Conservation (phyloP, 2,797 vertebrate genomes). For the Enteromius paludinosus region DNA sequence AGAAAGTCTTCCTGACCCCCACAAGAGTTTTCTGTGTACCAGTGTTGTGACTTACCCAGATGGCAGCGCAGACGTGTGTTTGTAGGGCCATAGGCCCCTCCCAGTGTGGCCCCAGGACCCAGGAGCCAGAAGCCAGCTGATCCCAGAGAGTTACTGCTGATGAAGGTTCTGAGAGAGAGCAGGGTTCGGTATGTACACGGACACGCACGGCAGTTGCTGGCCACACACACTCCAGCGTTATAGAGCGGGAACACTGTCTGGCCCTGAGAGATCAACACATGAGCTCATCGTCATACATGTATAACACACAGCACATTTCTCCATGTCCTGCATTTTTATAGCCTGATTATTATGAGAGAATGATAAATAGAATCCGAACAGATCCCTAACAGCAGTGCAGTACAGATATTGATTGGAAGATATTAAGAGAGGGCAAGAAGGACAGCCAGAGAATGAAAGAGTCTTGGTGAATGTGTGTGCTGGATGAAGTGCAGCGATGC, state of each 20-base stretch:
- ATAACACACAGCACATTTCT: not conserved
- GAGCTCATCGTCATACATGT: not conserved
- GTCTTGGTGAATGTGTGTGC: not conserved
- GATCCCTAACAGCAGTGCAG: slow-evolving; percentile 38
- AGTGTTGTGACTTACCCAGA: slow-evolving; percentile 77
- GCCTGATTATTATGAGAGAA: slow-evolving; percentile 16
- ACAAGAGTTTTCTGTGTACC: not conserved
- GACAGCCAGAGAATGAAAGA: slow-evolving; percentile 5
- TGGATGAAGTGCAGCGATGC: not conserved
- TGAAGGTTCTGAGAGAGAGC: slow-evolving; percentile 85
- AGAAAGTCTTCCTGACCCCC: not conserved
- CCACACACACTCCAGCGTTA: slow-evolving; percentile 82
- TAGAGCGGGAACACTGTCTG: slow-evolving; percentile 85
- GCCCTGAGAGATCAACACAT: slow-evolving; percentile 68
- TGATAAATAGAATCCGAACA: slow-evolving; percentile 24
- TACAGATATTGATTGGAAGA: slow-evolving; percentile 49
- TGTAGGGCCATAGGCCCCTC: slow-evolving; percentile 85
- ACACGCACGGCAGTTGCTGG: slow-evolving; percentile 84
- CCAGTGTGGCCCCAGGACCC: slow-evolving; percentile 83
- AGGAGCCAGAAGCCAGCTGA: slow-evolving; percentile 87
- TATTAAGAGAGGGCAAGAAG: slow-evolving; percentile 19
- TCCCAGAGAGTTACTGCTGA: slow-evolving; percentile 86
- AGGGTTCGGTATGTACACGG: slow-evolving; percentile 84
- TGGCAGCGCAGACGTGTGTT: slow-evolving; percentile 88
- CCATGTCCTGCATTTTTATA: not conserved